These are phyloP conservation scores for Antitype chi DNA, from an alignment of 2,888 invertebrate genomes.

Conservation along the genomic window DNA sequence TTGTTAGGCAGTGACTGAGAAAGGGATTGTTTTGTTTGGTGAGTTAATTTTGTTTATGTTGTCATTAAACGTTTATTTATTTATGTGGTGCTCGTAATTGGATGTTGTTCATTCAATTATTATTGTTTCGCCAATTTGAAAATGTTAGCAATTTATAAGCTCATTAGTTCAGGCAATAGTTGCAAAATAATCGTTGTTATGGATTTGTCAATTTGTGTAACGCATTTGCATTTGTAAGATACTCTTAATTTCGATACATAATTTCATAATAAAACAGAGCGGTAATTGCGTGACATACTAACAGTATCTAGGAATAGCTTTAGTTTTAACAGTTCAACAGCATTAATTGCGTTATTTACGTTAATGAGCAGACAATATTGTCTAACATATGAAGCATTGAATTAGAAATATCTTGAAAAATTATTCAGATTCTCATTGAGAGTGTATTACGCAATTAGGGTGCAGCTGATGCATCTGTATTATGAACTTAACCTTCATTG, in stretches of 20 bases:
- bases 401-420: too few relatives aligned
- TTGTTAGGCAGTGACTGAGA: constrained; percentile 7
- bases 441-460: too few relatives aligned
- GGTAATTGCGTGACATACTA: too few relatives aligned
- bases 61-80: not conserved
- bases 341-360: too few relatives aligned
- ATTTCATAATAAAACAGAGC: not conserved
- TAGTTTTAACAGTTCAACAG: too few relatives aligned
- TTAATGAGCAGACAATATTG: too few relatives aligned
- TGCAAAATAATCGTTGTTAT: not conserved
- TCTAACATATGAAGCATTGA: too few relatives aligned
- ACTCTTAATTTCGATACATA: not conserved
- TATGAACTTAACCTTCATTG: constrained; percentile 29
- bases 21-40: constrained; percentile 25
- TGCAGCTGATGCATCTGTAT: constrained; percentile 6
- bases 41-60: constrained; percentile 25
- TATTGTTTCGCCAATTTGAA: not conserved
- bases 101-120: not conserved
- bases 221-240: not conserved
- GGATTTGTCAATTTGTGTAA: not conserved
- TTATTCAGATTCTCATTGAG: too few relatives aligned
- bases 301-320: too few relatives aligned
- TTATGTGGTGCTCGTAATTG: not conserved
- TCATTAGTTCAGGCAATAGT: not conserved
- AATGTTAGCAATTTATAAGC: not conserved